Evolutionary conservation across 2,113 vertebrate genomes (phyloP).

Genomic region (Platanista minor): DNA sequence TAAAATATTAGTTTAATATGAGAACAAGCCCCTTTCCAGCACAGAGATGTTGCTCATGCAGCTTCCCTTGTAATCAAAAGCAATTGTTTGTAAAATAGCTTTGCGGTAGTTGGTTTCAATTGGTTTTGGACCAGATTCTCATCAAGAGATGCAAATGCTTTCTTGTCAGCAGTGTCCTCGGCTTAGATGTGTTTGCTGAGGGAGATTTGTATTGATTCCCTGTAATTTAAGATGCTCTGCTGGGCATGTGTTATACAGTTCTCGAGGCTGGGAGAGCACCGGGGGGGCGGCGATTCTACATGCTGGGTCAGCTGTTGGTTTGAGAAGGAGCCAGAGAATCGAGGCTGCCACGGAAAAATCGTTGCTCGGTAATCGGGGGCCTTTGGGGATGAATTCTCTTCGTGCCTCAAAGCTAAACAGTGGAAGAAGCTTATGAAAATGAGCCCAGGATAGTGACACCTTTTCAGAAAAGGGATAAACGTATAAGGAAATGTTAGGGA

Average conservation of each 20-base stretch:
- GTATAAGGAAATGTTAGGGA: background rate
- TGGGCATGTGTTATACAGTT: background rate
- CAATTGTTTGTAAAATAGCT: slow-evolving; percentile 18
- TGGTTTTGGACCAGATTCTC: slow-evolving; percentile 22
- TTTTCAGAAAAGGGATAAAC: background rate
- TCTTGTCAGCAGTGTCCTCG: background rate
- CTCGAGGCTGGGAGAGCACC: background rate
- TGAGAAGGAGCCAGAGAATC: background rate
- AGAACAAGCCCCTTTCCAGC: background rate
- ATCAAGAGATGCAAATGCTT: slow-evolving; percentile 55
- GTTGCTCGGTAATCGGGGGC: background rate
- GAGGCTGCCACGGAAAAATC: background rate
- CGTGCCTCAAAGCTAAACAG: background rate
- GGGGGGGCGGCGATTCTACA: background rate
- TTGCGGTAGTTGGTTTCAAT: background rate
- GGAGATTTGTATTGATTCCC: slow-evolving; percentile 27
- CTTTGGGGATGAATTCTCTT: background rate
- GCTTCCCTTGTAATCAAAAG: slow-evolving; percentile 13
- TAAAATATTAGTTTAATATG: slow-evolving; percentile 58
- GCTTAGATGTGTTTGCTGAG: background rate
- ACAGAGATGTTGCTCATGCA: background rate
- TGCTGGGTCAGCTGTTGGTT: background rate
- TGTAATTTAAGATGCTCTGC: slow-evolving; percentile 4
- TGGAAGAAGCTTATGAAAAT: background rate
- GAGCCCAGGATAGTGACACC: background rate